A percentile compares a stretch with the other conserved stretches of the same genome.
These are phyloP conservation scores for Eubucco bourcierii DNA, from an alignment of 2,113 vertebrate species.

Conservation along the genomic window DNA sequence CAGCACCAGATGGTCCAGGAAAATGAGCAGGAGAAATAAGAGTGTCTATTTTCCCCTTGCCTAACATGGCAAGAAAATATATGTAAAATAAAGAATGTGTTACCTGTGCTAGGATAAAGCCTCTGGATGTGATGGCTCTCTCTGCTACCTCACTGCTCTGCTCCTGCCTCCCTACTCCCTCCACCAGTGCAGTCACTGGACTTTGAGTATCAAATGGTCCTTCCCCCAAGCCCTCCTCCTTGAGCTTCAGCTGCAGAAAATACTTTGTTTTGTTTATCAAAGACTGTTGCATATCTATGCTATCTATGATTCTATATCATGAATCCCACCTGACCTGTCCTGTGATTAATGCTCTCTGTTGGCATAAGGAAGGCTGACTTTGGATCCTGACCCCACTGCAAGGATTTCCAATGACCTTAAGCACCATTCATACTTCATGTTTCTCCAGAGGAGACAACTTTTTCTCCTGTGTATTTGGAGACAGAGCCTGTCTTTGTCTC, in stretches of 20 bases:
- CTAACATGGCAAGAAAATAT: slow-evolving; percentile 25
- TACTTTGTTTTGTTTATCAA: not conserved
- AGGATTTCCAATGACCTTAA: not conserved
- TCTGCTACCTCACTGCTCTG: slow-evolving; percentile 3
- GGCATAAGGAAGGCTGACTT: not conserved
- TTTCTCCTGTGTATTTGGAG: not conserved
- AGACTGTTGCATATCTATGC: not conserved
- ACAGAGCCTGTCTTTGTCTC: not conserved
- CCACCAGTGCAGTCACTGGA: not conserved
- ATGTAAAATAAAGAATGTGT: slow-evolving; percentile 31
- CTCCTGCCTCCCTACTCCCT: not conserved
- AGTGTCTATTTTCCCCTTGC: slow-evolving; percentile 42
- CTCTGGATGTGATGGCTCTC: not conserved
- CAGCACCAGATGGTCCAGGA: slow-evolving; percentile 66
- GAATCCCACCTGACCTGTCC: not conserved
- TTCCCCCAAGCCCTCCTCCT: not conserved
- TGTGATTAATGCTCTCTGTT: not conserved
- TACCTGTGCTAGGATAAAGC: slow-evolving; percentile 57
- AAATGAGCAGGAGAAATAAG: slow-evolving; percentile 70
- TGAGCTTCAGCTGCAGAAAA: not conserved
- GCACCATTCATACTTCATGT: rapidly evolving
- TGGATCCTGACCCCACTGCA: not conserved
- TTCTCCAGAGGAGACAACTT: not conserved
- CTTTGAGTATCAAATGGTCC: not conserved
- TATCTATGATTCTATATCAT: no score